Evolutionary conservation across 1,140 invertebrate species (phyloP).

Genomic region (Hormaphis cornu): DNA sequence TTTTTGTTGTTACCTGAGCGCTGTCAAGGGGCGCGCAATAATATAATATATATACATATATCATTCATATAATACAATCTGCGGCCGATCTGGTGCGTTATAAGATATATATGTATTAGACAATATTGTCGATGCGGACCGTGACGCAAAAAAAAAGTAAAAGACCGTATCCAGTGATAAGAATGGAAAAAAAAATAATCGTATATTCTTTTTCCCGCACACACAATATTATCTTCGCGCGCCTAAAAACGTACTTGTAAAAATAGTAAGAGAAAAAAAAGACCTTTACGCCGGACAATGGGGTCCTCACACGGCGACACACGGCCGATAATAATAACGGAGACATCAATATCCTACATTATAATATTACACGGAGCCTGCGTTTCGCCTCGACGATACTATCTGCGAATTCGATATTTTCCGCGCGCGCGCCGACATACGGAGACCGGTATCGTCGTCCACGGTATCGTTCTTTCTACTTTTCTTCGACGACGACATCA

Average conservation of each 20-base stretch:
- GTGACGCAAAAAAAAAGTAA: constrained; percentile 12
- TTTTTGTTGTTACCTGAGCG: constrained; percentile 25
- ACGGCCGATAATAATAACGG: constrained; percentile 29
- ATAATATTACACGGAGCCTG: no score
- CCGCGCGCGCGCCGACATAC: neutral
- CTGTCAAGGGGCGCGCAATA: constrained; percentile 4
- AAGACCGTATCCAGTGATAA: constrained; percentile 11
- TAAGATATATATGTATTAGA: no score
- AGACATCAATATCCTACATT: constrained; percentile 25
- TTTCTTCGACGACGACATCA: neutral
- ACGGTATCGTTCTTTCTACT: constrained; percentile 4
- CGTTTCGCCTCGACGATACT: no score
- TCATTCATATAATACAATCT: no score
- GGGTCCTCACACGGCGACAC: constrained; percentile 17
- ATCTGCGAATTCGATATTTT: constrained; percentile 28
- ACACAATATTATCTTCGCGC: neutral
- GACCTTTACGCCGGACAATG: constrained; percentile 27
- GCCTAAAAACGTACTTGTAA: neutral
- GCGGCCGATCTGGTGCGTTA: constrained; percentile 8
- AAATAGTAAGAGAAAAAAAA: constrained; percentile 14
- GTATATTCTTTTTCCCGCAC: neutral
- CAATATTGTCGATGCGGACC: neutral
- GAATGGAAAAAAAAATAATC: neutral
- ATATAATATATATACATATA: no score
- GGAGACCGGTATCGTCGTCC: neutral